phyloP scores from a whole-genome alignment of 2,113 vertebrate species.

The Echinops telfairi region DNA sequence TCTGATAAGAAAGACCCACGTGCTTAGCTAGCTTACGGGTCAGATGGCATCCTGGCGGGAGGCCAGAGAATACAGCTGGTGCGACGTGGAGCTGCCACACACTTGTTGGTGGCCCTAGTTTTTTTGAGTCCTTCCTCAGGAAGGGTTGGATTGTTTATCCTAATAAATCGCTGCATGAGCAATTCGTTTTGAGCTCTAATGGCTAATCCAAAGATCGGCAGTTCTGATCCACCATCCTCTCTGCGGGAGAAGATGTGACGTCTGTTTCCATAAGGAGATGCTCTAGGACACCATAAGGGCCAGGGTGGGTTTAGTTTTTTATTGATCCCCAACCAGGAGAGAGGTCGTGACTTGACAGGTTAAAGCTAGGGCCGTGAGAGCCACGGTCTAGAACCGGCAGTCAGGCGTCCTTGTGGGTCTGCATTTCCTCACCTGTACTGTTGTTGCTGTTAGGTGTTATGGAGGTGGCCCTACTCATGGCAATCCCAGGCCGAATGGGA shows the following conservation, averaged over 20 bases:
- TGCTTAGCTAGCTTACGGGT: conserved; percentile 62
- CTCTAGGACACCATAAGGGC: too few relatives aligned
- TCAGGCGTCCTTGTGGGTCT: not conserved
- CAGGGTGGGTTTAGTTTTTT: not conserved
- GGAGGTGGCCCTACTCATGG: not conserved
- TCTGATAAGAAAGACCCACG: conserved; percentile 41
- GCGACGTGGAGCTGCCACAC: conserved; percentile 39
- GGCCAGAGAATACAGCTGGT: conserved; percentile 57
- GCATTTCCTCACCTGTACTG: not conserved
- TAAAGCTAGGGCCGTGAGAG: conserved; percentile 67
- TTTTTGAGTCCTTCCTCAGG: conserved; percentile 57
- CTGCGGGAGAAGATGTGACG: not conserved
- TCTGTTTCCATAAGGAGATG: too few relatives aligned
- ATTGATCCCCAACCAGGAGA: conserved; percentile 47
- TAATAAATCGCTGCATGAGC: conserved; percentile 29
- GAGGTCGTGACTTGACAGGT: conserved; percentile 14
- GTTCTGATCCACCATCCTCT: not conserved
- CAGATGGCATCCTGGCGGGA: conserved; percentile 53
- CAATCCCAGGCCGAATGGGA: not conserved
- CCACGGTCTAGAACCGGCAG: not conserved
- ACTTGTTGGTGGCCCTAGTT: conserved; percentile 56
- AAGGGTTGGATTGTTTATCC: conserved; percentile 70
- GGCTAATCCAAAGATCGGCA: not conserved
- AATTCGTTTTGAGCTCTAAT: conserved; percentile 55
- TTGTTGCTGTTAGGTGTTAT: not conserved